These are phyloP conservation scores for Cyclophora albipunctata DNA, from an alignment of 2,888 invertebrate genomes.

Conservation along the genomic window DNA sequence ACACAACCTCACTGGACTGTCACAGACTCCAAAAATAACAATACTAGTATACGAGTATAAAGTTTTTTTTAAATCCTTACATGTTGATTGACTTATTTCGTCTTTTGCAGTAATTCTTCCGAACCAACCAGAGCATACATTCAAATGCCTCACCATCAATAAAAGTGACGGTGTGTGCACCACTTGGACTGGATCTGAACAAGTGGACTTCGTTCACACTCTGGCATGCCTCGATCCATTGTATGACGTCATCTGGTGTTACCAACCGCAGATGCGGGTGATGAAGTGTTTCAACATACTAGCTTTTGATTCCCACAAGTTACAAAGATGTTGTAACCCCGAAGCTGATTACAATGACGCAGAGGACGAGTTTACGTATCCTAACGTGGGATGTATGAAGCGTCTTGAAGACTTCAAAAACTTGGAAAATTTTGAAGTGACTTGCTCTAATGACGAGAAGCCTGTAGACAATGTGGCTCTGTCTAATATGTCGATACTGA, in stretches of 20 bases:
- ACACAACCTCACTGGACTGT: too few relatives aligned
- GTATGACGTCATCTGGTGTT: slow-evolving; percentile 96
- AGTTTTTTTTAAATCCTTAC: too few relatives aligned
- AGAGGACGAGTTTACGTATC: slow-evolving; percentile 18
- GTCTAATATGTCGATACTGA: slow-evolving; percentile 79
- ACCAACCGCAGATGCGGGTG: slow-evolving; percentile 77
- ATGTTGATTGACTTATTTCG: not conserved
- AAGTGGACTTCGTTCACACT: slow-evolving; percentile 87
- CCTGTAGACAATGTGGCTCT: slow-evolving; percentile 45
- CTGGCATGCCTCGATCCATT: slow-evolving; percentile 91
- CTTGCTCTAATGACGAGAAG: slow-evolving; percentile 39
- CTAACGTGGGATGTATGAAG: slow-evolving; percentile 58
- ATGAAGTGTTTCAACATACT: slow-evolving; percentile 89
- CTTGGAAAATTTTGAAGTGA: slow-evolving; percentile 49
- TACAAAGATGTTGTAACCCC: slow-evolving; percentile 54
- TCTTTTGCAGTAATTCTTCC: slow-evolving; percentile 82
- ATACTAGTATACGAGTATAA: too few relatives aligned
- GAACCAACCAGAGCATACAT: slow-evolving; percentile 84
- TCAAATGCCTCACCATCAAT: slow-evolving; percentile 92
- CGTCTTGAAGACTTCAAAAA: slow-evolving; percentile 61
- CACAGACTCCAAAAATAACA: too few relatives aligned
- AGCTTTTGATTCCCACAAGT: slow-evolving; percentile 80
- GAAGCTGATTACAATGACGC: slow-evolving; percentile 41
- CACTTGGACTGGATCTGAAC: slow-evolving; percentile 87
- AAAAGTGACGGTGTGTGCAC: slow-evolving; percentile 91